A percentile compares a stretch with the other conserved stretches of the same genome.
Conservation (phyloP, 2,113 vertebrate genomes). For the Lasiurus cinereus region DNA sequence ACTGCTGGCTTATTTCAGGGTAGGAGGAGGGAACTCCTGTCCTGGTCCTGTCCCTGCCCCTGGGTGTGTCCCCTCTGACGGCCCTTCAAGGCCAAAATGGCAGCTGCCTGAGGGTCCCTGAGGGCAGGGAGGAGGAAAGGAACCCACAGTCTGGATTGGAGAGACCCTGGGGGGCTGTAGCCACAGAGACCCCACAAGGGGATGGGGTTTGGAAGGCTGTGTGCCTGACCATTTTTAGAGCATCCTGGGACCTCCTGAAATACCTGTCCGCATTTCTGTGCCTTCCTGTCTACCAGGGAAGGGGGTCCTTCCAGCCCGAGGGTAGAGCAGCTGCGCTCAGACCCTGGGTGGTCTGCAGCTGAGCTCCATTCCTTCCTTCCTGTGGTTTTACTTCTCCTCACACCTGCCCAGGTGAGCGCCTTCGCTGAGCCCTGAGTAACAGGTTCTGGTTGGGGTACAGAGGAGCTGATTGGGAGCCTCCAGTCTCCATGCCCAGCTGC, state of each 20-base stretch:
- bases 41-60: background rate
- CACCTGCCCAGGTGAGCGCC: slow-evolving; percentile 8
- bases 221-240: background rate
- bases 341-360: slow-evolving; percentile 7
- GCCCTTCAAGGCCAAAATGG: background rate
- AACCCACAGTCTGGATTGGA: background rate
- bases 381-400: background rate
- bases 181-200: background rate
- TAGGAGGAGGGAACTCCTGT: background rate
- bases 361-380: background rate
- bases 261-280: background rate
- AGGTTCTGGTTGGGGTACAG: background rate
- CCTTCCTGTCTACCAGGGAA: background rate
- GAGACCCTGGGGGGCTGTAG: background rate
- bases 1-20: background rate
- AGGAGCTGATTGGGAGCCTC: background rate
- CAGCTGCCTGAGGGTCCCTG: background rate
- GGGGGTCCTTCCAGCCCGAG: background rate
- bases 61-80: background rate
- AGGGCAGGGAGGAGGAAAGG: background rate
- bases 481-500: background rate
- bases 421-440: background rate
- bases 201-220: background rate
- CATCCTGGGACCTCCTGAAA: background rate
- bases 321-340: background rate